Base-by-base conservation (phyloP, 2,888 invertebrate genomes). In the Melanostoma scalare region DNA sequence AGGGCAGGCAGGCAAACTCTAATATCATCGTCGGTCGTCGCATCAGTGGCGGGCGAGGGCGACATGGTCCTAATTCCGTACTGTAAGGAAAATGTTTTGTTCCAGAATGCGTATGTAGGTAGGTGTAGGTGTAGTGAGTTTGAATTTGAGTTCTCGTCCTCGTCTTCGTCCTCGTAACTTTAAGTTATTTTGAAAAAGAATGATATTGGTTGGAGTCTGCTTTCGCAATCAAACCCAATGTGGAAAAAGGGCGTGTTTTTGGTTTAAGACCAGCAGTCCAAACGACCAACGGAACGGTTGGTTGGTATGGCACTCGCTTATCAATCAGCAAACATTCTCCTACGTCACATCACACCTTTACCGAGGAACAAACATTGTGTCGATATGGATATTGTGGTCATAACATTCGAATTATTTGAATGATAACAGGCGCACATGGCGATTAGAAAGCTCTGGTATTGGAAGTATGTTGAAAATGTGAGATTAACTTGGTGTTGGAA, bases 361-460 rank as follows among this genome's bases (percentile, higher is more conserved):
- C 20, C 20, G 20, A 20, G 20, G 20, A 20, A 20, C 20, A 20
- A 20, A 20, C 20, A 20, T 20, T 0, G 20, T 20, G 69, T 38
- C 50, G 55, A 31, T n/a, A 55, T 36, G 9, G 9, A 44, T 42
- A 53, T 38, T 38, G 35, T 56, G 42, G 46, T 58, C 55, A 71
- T 85, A 87, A 86, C 87, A 87, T 88, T 87, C 86, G 87, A 88
- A 87, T 88, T 88, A 88, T 87, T 87, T 87, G 86, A 85, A 78
- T 73, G 86, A 58, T 68, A 86, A 63, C 81, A 87, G 88, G 88
- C 82, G 72, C 55, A 20, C 88, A 88, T 86, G 73, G 56, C 44
- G 63, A 61, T 44, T 2, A 74, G 84, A 48, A 67, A 44, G 82
- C 36, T 42, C 55, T 55, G 55, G 68, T 65, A 82, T 85, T 53